Evolutionary conservation across 2,888 invertebrate genomes (phyloP).

Genomic region (Drosophila flavopinicola): DNA sequence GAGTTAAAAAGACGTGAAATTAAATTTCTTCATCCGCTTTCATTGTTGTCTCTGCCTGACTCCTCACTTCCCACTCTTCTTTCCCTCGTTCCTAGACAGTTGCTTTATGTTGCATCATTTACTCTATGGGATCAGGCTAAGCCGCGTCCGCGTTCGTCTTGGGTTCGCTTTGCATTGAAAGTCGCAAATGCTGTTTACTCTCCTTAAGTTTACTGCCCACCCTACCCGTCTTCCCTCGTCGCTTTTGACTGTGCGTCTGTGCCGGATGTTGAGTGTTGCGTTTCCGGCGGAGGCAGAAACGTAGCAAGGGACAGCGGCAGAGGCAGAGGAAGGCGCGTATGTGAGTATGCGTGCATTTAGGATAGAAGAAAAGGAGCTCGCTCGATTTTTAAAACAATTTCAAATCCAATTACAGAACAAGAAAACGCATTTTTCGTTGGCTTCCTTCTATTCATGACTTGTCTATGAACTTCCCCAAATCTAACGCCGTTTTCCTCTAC

Average conservation of each 20-base stretch:
- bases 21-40: slow-evolving; percentile 81
- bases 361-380: slow-evolving; percentile 33
- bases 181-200: slow-evolving; percentile 64
- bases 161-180: slow-evolving; percentile 47
- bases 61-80: not conserved
- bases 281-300: slow-evolving; percentile 45
- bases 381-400: slow-evolving; percentile 73
- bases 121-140: slow-evolving; percentile 75
- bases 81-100: not conserved
- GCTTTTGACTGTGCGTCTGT: slow-evolving; percentile 36
- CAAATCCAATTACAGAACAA: slow-evolving; percentile 75
- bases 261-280: slow-evolving; percentile 73
- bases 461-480: slow-evolving; percentile 10
- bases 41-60: slow-evolving; percentile 40
- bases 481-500: slow-evolving; percentile 27
- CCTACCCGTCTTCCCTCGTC: slow-evolving; percentile 1
- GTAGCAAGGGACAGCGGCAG: not conserved
- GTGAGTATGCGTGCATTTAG: slow-evolving; percentile 39
- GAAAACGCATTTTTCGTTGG: slow-evolving; percentile 69
- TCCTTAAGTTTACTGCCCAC: slow-evolving; percentile 32
- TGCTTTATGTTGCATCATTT: slow-evolving; percentile 72
- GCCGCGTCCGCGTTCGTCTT: slow-evolving; percentile 37
- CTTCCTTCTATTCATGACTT: slow-evolving; percentile 49
- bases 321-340: slow-evolving; percentile 3
- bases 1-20: slow-evolving; percentile 80